Evolutionary conservation across 1,140 invertebrate genomes (phyloP).

Genomic region (Megalopta genalis): DNA sequence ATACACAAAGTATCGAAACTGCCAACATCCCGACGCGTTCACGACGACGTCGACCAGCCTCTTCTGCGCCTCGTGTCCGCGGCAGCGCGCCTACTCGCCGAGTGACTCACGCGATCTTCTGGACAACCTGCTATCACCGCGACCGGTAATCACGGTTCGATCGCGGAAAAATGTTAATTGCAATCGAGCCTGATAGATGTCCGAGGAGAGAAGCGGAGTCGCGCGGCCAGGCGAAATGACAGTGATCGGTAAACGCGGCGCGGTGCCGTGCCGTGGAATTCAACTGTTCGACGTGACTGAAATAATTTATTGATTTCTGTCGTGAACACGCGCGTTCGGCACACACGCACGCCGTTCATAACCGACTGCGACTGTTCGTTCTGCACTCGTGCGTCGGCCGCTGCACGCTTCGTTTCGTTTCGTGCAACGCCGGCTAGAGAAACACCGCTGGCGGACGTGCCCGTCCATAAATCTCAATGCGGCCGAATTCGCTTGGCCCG

Average conservation of each 20-base stretch:
- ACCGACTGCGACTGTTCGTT: not conserved
- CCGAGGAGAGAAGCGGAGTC: not conserved
- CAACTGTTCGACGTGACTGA: constrained; percentile 35
- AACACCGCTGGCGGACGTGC: constrained; percentile 19
- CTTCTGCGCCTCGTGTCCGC: too few relatives aligned
- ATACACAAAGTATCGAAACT: constrained; percentile 19
- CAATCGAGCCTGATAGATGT: constrained; percentile 27
- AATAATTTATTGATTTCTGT: constrained; percentile 43
- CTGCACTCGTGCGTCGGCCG: too few relatives aligned
- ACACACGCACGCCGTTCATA: constrained; percentile 1
- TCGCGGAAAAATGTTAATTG: constrained; percentile 27
- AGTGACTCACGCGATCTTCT: constrained; percentile 1
- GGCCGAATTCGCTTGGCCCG: constrained; percentile 41
- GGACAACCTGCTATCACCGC: constrained; percentile 17
- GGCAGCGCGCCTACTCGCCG: not conserved
- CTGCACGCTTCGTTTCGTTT: not conserved
- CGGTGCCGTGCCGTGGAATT: constrained; percentile 22
- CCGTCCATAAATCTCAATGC: constrained; percentile 56
- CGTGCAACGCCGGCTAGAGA: constrained; percentile 5
- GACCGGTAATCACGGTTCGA: constrained; percentile 16
- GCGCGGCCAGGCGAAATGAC: constrained; percentile 3
- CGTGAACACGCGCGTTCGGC: not conserved
- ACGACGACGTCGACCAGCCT: too few relatives aligned
- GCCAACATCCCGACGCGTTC: too few relatives aligned
- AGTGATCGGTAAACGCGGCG: constrained; percentile 26